Base-by-base conservation (phyloP, 2,113 vertebrate genomes). In the Oostethus manadensis region DNA sequence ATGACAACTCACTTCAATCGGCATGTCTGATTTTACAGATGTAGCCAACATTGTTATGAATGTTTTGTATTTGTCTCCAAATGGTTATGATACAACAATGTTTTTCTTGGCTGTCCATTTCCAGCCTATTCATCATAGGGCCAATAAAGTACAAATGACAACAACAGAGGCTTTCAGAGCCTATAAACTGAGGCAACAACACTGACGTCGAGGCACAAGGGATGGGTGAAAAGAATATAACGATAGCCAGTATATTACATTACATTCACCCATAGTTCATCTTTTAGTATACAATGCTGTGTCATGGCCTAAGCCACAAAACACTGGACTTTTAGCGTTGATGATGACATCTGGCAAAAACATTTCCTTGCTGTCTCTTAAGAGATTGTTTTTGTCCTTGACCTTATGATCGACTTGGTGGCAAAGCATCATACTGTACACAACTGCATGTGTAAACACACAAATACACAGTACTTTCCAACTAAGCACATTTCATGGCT, bases 11-110 rank as follows among this genome's bases (percentile, higher is more conserved):
- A 33, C 29, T 33, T 33, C 29, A 33, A 33, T 33, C 29, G 29
- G 1, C 7, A 7, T 33, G 3, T 33, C 29, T 33, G 29, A 33
- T 6, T 33, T 33, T 33, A 33, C 29, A 33, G 29, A 33, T 33
- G 29, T 33, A 33, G 18, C 59, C 65, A 62, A 46, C 15, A 68
- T 76, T 70, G 53, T 64, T 56, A 63, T 62, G 23, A 66, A 70
- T 70, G 53, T 70, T 35, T 40, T 42, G 44, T 53, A 58, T 66
- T 49, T 72, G 59, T 71, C 33, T 56, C 8, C 13, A 42, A 42
- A 42, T 66, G 58, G 83, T 79, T 70, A 76, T 78, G 71, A 81
- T 74, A 65, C 80, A 84, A 42, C 15, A 71, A 73, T 63, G 55
- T 43, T 73, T 60, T 58, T 49, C 56, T 54, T 44, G 0, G 8